Evolutionary conservation across 2,797 vertebrate species (phyloP).

Genomic region (Gorsachius magnificus): DNA sequence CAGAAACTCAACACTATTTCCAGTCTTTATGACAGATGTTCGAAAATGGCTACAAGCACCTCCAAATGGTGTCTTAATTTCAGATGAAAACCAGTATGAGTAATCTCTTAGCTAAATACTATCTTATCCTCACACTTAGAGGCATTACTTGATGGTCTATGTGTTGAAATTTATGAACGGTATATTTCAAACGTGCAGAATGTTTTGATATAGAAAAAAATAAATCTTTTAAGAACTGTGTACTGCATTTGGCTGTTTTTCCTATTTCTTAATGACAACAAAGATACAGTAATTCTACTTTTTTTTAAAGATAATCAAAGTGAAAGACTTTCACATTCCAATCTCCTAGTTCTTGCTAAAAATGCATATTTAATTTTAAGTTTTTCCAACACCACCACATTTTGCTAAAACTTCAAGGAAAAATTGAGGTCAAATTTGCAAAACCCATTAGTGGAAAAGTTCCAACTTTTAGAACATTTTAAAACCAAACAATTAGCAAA

Average conservation of each 20-base stretch:
- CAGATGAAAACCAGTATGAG: not conserved
- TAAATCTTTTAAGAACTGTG: not conserved
- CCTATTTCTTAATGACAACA: not conserved
- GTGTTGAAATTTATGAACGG: not conserved
- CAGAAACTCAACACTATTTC: not conserved
- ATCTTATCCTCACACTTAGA: not conserved
- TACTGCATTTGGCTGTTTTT: not conserved
- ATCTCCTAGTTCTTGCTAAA: not conserved
- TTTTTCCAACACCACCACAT: not conserved
- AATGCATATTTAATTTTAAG: not conserved
- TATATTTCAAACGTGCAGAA: not conserved
- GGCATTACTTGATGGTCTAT: not conserved
- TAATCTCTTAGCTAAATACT: not conserved
- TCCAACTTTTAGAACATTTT: not conserved
- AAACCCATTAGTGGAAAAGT: not conserved
- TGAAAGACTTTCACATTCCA: not conserved
- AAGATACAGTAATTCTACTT: not conserved
- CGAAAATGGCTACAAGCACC: not conserved
- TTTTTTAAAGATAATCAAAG: not conserved
- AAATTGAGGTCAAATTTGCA: not conserved
- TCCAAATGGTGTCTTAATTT: not conserved
- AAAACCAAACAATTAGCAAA: not conserved
- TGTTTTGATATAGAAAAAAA: not conserved
- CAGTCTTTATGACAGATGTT: not conserved
- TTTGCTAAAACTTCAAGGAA: not conserved